Conservation (phyloP, 2,113 vertebrate species). For the Coreoperca whiteheadi region DNA sequence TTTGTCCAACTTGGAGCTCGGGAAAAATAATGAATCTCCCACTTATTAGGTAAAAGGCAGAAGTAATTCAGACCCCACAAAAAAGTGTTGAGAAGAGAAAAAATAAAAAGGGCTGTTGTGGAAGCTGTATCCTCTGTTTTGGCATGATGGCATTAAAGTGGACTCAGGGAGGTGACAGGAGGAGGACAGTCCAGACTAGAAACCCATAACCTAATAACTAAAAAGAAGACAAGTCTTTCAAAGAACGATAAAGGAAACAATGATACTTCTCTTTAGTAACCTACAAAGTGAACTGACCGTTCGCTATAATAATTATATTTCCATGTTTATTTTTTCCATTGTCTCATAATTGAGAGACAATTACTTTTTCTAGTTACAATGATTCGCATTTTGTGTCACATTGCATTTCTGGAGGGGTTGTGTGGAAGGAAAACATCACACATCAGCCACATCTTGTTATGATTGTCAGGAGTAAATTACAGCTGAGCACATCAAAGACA, state of each 20-base stretch:
- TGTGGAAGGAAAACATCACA: constrained; percentile 22
- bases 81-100: constrained; percentile 45
- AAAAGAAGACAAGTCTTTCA: background rate
- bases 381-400: background rate
- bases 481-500: constrained; percentile 65
- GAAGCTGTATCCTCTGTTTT: constrained; percentile 50
- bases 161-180: constrained; percentile 59
- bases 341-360: background rate
- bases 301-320: background rate
- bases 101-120: constrained; percentile 38
- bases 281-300: background rate
- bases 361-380: constrained; percentile 8
- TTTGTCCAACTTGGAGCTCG: constrained; percentile 52
- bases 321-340: background rate
- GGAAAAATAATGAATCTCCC: constrained; percentile 68
- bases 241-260: background rate
- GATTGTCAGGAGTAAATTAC: constrained; percentile 54
- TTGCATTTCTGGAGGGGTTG: constrained; percentile 13
- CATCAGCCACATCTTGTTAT: constrained; percentile 49
- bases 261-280: too few species aligned
- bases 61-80: constrained; percentile 40
- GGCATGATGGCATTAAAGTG: constrained; percentile 44
- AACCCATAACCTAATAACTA: constrained; percentile 8
- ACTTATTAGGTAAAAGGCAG: constrained; percentile 56
- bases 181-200: constrained; percentile 23